phyloP scores from a whole-genome alignment of 2,113 vertebrate genomes.

The Microcebus jonahi region DNA sequence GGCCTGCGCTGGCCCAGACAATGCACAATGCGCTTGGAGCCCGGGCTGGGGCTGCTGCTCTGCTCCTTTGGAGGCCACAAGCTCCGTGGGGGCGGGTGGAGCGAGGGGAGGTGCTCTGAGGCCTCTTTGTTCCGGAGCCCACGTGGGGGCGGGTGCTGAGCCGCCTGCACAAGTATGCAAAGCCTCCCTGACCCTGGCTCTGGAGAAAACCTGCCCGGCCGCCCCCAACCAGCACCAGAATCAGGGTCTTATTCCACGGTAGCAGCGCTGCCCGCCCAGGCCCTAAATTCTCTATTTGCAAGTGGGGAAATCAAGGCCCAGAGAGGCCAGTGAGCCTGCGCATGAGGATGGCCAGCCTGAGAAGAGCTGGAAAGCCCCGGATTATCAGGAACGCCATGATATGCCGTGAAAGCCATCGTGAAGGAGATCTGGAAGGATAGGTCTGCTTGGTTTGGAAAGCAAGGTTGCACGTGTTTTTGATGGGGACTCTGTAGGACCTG shows the following conservation, averaged over 20 bases:
- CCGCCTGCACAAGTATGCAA: conserved; percentile 83
- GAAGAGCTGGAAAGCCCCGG: neutral
- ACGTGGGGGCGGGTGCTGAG: conserved; percentile 71
- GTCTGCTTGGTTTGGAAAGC: neutral
- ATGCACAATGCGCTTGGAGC: conserved; percentile 59
- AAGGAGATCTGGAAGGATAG: neutral
- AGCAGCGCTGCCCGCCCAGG: fast-evolving
- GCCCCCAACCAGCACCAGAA: neutral
- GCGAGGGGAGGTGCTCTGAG: conserved; percentile 73
- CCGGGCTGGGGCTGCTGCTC: too few species aligned
- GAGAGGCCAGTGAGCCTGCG: neutral
- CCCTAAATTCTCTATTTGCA: neutral
- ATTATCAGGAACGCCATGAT: neutral
- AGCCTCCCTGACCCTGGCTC: conserved; percentile 60
- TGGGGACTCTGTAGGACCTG: neutral
- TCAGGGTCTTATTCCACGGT: neutral
- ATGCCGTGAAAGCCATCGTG: fast-evolving
- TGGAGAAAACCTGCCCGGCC: neutral
- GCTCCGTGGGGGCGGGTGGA: conserved; percentile 51
- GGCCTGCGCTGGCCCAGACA: conserved; percentile 54
- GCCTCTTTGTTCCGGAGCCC: conserved; percentile 81
- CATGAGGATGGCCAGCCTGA: fast-evolving
- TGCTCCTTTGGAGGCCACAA: conserved; percentile 57
- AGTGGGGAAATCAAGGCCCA: neutral
- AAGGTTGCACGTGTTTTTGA: neutral